Conservation (phyloP, 2,113 vertebrate species). For the Protobothrops flavoviridis region DNA sequence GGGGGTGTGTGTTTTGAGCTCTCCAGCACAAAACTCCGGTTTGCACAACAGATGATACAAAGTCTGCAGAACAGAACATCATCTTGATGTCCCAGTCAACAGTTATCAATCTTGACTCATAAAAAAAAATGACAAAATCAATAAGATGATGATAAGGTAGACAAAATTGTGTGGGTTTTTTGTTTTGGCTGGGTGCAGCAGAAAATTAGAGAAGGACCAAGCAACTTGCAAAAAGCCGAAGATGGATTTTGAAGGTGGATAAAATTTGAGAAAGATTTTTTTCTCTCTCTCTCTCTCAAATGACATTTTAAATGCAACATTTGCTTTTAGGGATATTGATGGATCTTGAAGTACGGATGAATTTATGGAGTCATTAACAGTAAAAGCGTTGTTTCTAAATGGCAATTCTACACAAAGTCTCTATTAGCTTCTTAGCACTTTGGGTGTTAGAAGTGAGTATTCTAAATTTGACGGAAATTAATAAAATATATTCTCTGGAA, state of each 20-base stretch:
- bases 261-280: conserved; percentile 7
- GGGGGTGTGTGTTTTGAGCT: background rate
- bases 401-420: background rate
- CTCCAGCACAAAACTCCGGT: conserved; percentile 30
- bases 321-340: background rate
- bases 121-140: conserved; percentile 58
- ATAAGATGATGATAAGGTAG: conserved; percentile 62
- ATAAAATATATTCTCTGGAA: background rate
- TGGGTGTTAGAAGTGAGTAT: background rate
- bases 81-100: conserved; percentile 56
- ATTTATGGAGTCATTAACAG: background rate
- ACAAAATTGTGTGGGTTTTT: conserved; percentile 45
- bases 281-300: too few species aligned
- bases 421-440: background rate
- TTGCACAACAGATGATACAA: conserved; percentile 49
- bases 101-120: conserved; percentile 59
- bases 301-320: conserved; percentile 7
- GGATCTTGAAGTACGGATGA: background rate
- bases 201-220: conserved; percentile 43
- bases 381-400: background rate
- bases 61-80: conserved; percentile 36
- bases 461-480: background rate
- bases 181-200: conserved; percentile 41
- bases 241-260: conserved; percentile 30
- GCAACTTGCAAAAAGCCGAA: conserved; percentile 28